These are phyloP conservation scores for Petrosia ficiformis DNA, from an alignment of 37 sponge, comb jelly and placozoan species.

Conservation along the genomic window DNA sequence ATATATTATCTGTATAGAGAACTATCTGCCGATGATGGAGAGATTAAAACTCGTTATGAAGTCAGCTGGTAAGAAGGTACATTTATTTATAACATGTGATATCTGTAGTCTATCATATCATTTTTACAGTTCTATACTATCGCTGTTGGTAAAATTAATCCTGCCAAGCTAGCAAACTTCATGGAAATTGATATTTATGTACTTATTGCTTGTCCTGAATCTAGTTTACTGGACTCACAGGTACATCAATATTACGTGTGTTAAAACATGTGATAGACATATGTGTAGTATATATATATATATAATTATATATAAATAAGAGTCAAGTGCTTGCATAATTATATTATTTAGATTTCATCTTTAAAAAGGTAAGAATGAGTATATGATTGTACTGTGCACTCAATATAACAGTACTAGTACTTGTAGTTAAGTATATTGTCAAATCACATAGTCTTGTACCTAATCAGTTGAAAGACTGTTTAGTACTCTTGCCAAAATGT, in stretches of 20 bases:
- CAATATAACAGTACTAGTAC: too few relatives aligned
- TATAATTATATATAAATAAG: too few relatives aligned
- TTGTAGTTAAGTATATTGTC: too few relatives aligned
- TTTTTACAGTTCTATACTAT: conserved; percentile 84
- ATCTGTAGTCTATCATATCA: too few relatives aligned
- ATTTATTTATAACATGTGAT: too few relatives aligned
- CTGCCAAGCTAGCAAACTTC: conserved; percentile 96
- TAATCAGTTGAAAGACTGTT: too few relatives aligned
- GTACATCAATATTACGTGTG: conserved; percentile 7
- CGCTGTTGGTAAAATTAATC: conserved; percentile 93
- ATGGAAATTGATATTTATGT: conserved; percentile 94
- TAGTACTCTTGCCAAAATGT: too few relatives aligned
- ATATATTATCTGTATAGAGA: conserved; percentile 27
- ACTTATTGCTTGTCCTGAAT: conserved; percentile 93
- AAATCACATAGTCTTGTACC: too few relatives aligned
- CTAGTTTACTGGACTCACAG: conserved; percentile 81
- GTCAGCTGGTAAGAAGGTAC: conserved; percentile 85
- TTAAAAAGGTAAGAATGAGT: conserved; percentile 11
- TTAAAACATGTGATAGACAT: background rate
- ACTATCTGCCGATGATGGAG: conserved; percentile 74
- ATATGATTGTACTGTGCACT: too few relatives aligned
- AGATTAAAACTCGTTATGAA: conserved; percentile 74
- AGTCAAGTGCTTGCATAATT: background rate
- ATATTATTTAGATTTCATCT: background rate
- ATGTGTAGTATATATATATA: too few relatives aligned